phyloP scores from a whole-genome alignment of 1,140 invertebrate genomes.

The Pseudomyrmex concolor region DNA sequence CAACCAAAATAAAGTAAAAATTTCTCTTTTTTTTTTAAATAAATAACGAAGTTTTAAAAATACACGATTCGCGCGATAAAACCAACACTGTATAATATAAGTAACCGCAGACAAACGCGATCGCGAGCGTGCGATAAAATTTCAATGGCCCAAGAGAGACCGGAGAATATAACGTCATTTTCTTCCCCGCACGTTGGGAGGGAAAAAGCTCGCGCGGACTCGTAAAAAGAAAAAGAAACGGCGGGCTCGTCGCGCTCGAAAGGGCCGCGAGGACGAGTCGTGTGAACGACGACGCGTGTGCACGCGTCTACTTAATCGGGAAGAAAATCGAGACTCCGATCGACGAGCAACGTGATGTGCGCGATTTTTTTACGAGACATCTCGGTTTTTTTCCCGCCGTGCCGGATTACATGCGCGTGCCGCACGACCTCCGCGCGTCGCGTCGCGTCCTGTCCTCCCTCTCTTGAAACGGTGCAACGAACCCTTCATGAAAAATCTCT shows the following conservation, averaged over 20 bases:
- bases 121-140: no score
- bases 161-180: background rate
- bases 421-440: conserved; percentile 5
- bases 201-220: background rate
- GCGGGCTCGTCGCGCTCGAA: conserved; percentile 49
- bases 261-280: conserved; percentile 6
- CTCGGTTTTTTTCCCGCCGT: background rate
- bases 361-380: conserved; percentile 31
- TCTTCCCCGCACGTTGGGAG: background rate
- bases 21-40: no score
- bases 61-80: no score
- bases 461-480: conserved; percentile 65
- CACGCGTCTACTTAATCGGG: conserved; percentile 19
- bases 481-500: conserved; percentile 56
- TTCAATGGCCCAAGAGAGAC: no score
- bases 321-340: conserved; percentile 32
- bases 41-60: no score
- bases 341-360: background rate
- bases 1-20: no score
- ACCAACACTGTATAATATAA: no score
- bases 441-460: conserved; percentile 42
- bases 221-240: background rate
- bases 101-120: no score
- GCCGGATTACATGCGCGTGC: background rate
- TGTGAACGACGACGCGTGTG: background rate